These are phyloP conservation scores for Drosophila setifemur DNA, from an alignment of 1,140 invertebrate genomes.

Conservation along the genomic window DNA sequence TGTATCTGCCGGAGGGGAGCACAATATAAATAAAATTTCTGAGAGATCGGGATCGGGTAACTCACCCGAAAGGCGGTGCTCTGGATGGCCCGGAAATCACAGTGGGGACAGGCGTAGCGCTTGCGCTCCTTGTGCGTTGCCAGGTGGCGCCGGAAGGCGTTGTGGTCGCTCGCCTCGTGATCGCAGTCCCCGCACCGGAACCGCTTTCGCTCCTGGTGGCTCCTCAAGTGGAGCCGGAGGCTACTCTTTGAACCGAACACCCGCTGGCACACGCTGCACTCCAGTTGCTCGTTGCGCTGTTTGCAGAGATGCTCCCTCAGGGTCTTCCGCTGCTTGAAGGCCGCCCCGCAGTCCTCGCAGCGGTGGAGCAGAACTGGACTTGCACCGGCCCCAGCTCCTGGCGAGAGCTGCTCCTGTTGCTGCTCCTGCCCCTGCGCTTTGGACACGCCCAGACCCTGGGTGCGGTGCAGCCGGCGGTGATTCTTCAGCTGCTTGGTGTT, in stretches of 20 bases:
- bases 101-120: slow-evolving; percentile 88
- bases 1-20: slow-evolving; percentile 54
- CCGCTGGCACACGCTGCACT: slow-evolving; percentile 90
- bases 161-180: slow-evolving; percentile 91
- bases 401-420: slow-evolving; percentile 85
- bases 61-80: slow-evolving; percentile 85
- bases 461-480: slow-evolving; percentile 85
- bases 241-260: slow-evolving; percentile 85
- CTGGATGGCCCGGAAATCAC: slow-evolving; percentile 88
- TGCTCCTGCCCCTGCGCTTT: slow-evolving; percentile 84
- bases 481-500: slow-evolving; percentile 89
- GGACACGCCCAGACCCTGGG: slow-evolving; percentile 66
- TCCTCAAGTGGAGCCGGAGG: slow-evolving; percentile 88
- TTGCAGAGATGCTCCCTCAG: slow-evolving; percentile 74
- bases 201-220: slow-evolving; percentile 89
- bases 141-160: slow-evolving; percentile 90
- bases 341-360: slow-evolving; percentile 66
- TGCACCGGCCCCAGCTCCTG: background rate
- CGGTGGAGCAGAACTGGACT: slow-evolving; percentile 39
- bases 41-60: background rate
- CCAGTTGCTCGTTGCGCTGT: slow-evolving; percentile 82
- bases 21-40: too few species aligned
- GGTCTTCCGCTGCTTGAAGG: slow-evolving; percentile 74
- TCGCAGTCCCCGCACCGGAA: slow-evolving; percentile 90
- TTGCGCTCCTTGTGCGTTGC: slow-evolving; percentile 87